Base-by-base conservation (phyloP, 2,888 invertebrate species). In the Pandemis corylana region DNA sequence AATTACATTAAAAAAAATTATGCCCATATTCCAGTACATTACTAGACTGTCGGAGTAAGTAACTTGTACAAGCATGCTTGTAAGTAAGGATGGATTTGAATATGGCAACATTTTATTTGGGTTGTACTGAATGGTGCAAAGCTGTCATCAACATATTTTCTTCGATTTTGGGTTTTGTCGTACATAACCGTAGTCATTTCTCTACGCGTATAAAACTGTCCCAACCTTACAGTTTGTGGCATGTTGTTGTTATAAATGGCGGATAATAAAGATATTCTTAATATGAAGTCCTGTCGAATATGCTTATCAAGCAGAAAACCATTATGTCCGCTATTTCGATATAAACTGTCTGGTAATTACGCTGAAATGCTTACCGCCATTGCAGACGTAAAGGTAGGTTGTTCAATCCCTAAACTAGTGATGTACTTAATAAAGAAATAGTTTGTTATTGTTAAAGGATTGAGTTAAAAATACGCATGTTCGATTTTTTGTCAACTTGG, bases 361-460 rank as follows among this genome's bases (percentile, higher is more conserved):
- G 94, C 94, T 69, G 94, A 94, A 90, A 94, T 94, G 94, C 87
- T 94, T 74, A 94, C 94, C 80, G 90, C 94, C 69, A 91, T 94
- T 78, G 94, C 94, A 46, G 92, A 94, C 82, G 93, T 94, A 66
- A 94, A 94, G 90, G 94, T 93, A 82, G 79, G 81, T 79, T 78
- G 61, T 67, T 64, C 49, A 69, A 69, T 72, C 64, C 56, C 51
- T 76, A 77, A 76, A 76, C 76, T 72, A 66, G 71, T 70, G 72
- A 72, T 72, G 75, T 75, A 71, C 75, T 68, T 36, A 67, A 13
- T 71, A 42, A 64, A 63, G 28, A 65, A 61, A 44, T 68, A 67
- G 66, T 71, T 70, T 71, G 74, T 70, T 74, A 44, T 70, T 74
- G 69, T 65, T 61, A 46, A 53, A 74, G 65, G 51, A 65, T 69